Conservation (phyloP, 2,113 vertebrate genomes). For the Sciurus niger region DNA sequence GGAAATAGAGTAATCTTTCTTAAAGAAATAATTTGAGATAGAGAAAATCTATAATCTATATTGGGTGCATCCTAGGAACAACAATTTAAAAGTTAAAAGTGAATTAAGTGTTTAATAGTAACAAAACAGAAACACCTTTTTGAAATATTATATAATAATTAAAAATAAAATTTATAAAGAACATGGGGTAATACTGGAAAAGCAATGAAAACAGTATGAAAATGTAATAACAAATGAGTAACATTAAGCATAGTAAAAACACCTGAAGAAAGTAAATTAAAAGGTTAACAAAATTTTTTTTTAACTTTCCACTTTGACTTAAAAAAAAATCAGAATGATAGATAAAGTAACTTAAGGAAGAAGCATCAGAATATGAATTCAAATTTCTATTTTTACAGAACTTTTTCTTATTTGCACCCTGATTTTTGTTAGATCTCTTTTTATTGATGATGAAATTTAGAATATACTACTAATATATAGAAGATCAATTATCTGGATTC, state of each 20-base stretch:
- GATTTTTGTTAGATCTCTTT: neutral
- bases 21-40: slow-evolving; percentile 6
- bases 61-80: neutral
- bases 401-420: neutral
- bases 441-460: slow-evolving; percentile 21
- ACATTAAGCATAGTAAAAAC: neutral
- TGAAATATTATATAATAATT: neutral
- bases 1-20: neutral
- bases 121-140: slow-evolving; percentile 4
- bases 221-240: neutral
- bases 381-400: slow-evolving; percentile 29
- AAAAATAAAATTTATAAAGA: slow-evolving; percentile 19
- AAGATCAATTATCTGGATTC: neutral
- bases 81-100: slow-evolving; percentile 50
- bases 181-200: neutral
- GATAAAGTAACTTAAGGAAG: neutral
- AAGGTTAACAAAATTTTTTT: slow-evolving; percentile 29
- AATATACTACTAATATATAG: neutral
- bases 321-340: neutral
- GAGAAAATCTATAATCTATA: neutral
- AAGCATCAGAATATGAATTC: neutral
- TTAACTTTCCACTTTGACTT: neutral
- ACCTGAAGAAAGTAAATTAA: neutral
- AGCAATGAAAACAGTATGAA: neutral
- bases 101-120: slow-evolving; percentile 48